Conservation (phyloP, 2,113 vertebrate species). For the Willisornis vidua region DNA sequence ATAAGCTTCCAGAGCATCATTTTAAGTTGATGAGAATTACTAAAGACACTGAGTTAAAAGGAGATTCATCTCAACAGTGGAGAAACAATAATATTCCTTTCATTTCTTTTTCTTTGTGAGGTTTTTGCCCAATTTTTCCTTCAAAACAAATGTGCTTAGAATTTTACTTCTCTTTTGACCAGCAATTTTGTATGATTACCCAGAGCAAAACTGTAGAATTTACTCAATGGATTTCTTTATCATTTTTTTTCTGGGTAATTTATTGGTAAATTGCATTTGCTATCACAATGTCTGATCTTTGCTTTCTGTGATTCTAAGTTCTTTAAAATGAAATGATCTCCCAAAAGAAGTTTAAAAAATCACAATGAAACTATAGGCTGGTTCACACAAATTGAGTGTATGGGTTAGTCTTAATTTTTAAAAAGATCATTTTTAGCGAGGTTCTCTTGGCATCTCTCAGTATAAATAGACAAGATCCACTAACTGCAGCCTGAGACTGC, state of each 20-base stretch:
- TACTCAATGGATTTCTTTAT: background rate
- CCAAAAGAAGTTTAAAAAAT: background rate
- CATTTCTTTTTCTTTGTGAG: background rate
- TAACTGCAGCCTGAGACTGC: background rate
- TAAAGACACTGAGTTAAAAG: background rate
- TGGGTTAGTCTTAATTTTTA: background rate
- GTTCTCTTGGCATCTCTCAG: background rate
- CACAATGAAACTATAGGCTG: background rate
- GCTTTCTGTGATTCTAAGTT: background rate
- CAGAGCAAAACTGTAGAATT: background rate
- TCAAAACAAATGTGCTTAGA: background rate
- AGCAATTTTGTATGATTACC: background rate
- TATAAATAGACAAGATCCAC: background rate
- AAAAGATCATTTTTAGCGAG: background rate
- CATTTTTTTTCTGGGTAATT: background rate
- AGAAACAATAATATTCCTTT: background rate
- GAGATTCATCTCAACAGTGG: background rate
- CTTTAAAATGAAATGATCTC: background rate
- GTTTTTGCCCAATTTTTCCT: background rate
- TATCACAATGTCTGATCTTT: background rate
- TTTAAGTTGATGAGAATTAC: background rate
- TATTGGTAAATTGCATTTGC: constrained; percentile 21
- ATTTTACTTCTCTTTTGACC: background rate
- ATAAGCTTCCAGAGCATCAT: background rate
- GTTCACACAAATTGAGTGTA: background rate